phyloP scores from a whole-genome alignment of 2,797 vertebrate species.

The Eospalax fontanierii region DNA sequence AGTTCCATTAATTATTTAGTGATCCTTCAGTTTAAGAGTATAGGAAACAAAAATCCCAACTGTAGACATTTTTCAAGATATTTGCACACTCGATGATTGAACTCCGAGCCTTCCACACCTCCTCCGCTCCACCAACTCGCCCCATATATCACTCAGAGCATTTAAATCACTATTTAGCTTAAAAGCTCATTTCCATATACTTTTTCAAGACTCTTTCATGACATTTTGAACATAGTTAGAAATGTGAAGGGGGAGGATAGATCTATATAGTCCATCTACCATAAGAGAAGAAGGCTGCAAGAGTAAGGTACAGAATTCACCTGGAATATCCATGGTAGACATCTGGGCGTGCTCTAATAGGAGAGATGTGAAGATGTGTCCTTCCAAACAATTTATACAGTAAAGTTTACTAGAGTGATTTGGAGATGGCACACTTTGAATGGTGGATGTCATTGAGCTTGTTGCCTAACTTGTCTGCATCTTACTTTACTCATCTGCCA shows the following conservation, averaged over 20 bases:
- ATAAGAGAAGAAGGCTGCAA: background rate
- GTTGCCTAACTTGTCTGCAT: background rate
- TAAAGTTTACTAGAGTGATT: background rate
- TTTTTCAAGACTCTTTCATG: background rate
- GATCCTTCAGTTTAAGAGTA: background rate
- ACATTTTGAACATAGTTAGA: background rate
- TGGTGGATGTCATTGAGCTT: background rate
- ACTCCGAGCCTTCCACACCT: background rate
- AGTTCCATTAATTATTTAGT: slow-evolving; percentile 42
- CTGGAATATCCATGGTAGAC: background rate
- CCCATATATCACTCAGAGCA: background rate
- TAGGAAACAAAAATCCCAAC: slow-evolving; percentile 6
- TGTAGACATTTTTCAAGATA: slow-evolving; percentile 1
- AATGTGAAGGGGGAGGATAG: background rate
- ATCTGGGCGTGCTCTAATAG: background rate
- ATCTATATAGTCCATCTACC: background rate
- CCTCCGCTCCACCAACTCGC: background rate
- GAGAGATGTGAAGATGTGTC: background rate
- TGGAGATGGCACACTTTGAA: background rate
- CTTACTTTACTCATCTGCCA: slow-evolving; percentile 26
- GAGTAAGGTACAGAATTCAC: background rate
- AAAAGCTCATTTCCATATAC: background rate
- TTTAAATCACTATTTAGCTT: slow-evolving; percentile 53
- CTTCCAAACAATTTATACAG: slow-evolving; percentile 21
- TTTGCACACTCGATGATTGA: background rate